Conservation (phyloP, 2,888 invertebrate species). For the Philhelius pedissequus region DNA sequence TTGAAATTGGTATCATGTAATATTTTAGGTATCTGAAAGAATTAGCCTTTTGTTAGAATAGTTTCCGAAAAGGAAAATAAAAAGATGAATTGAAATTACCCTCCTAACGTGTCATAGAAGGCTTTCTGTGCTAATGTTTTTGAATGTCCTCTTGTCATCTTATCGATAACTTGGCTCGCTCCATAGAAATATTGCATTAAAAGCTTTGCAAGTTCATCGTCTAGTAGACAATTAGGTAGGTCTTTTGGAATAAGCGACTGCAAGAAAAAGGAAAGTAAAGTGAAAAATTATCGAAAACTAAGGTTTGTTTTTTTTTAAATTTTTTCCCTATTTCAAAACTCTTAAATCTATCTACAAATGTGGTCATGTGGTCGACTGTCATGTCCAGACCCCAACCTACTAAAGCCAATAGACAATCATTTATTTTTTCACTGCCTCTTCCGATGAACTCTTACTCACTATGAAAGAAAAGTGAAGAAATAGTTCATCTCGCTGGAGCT, state of each 20-base stretch:
- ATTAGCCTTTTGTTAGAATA: constrained; percentile 2
- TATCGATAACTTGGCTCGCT: constrained; percentile 73
- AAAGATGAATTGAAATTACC: constrained; percentile 53
- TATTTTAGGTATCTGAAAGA: constrained; percentile 73
- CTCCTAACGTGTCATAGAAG: constrained; percentile 77
- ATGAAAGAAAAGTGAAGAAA: too few species aligned
- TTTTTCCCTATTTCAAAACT: too few species aligned
- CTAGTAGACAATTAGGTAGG: constrained; percentile 72
- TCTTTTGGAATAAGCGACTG: constrained; percentile 75
- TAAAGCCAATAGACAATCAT: too few species aligned
- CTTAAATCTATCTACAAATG: too few species aligned
- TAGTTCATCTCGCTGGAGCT: too few species aligned
- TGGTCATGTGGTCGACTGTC: too few species aligned
- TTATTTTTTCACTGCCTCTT: too few species aligned
- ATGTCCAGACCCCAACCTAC: too few species aligned
- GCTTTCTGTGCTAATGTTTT: constrained; percentile 72
- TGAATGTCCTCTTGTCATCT: constrained; percentile 69
- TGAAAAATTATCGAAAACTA: neutral
- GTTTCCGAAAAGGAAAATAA: neutral
- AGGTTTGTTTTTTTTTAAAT: too few species aligned
- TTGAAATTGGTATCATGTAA: constrained; percentile 75
- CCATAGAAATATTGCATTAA: constrained; percentile 76
- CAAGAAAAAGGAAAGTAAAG: constrained; percentile 50
- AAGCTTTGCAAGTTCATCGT: constrained; percentile 72
- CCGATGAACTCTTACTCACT: too few species aligned